A percentile compares a stretch with the other conserved stretches of the same genome.
Conservation (phyloP, 2,888 invertebrate species). For the Phortica magna region DNA sequence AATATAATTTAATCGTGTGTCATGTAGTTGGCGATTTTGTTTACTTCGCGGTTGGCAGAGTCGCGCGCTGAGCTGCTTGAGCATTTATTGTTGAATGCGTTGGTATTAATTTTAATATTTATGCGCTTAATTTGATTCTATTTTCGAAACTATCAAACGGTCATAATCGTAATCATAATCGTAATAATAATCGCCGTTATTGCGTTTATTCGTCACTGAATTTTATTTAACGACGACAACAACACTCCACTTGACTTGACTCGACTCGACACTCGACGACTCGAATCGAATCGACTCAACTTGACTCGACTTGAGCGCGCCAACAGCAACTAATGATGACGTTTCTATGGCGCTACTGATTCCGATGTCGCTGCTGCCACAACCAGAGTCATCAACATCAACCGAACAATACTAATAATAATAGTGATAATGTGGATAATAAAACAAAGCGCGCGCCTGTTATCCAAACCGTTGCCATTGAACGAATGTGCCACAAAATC, state of each 20-base stretch:
- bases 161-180: conserved; percentile 50
- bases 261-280: not conserved
- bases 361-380: conserved; percentile 28
- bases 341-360: conserved; percentile 34
- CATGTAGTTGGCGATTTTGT: conserved; percentile 47
- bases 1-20: conserved; percentile 36
- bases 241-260: not conserved
- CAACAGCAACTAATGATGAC: conserved; percentile 22
- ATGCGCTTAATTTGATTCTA: conserved; percentile 30
- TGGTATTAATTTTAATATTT: conserved; percentile 34
- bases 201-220: conserved; percentile 24
- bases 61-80: conserved; percentile 12
- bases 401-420: conserved; percentile 44
- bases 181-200: conserved; percentile 54
- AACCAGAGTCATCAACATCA: conserved; percentile 17
- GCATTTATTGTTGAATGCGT: conserved; percentile 29
- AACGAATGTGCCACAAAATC: conserved; percentile 78
- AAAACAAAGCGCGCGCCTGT: conserved; percentile 79
- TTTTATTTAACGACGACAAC: conserved; percentile 32
- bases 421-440: conserved; percentile 77
- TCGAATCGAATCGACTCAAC: conserved; percentile 9
- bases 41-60: conserved; percentile 48
- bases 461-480: conserved; percentile 78
- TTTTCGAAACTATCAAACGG: conserved; percentile 38
- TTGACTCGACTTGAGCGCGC: not conserved